A percentile compares a stretch with the other conserved stretches of the same genome.
Conservation (phyloP, 2,797 vertebrate genomes). For the Columba guinea region DNA sequence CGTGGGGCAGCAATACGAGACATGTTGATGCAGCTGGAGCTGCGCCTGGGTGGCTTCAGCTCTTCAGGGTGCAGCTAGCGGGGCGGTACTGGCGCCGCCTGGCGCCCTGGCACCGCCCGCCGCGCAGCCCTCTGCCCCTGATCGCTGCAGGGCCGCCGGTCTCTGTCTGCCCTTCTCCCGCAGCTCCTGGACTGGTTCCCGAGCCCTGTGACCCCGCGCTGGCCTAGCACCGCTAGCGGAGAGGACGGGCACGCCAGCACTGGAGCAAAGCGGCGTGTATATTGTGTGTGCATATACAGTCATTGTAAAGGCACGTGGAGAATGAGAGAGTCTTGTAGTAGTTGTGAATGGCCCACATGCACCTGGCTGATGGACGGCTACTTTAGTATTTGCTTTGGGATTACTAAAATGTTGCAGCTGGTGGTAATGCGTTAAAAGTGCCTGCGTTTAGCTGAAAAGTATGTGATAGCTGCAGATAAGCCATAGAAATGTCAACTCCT, state of each 20-base stretch:
- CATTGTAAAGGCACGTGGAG: no score
- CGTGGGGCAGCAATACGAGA: no score
- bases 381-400: background rate
- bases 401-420: background rate
- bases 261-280: background rate
- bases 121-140: accelerated
- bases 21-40: background rate
- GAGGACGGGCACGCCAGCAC: no score
- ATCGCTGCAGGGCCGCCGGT: background rate
- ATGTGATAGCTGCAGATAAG: background rate
- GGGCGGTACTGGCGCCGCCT: background rate
- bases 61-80: background rate
- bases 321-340: background rate
- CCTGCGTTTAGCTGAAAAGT: background rate
- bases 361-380: background rate
- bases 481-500: background rate
- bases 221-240: background rate
- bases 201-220: background rate
- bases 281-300: accelerated
- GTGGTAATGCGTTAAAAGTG: background rate
- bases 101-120: background rate
- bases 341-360: background rate
- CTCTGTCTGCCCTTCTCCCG: no score
- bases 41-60: background rate
- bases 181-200: background rate